These are phyloP conservation scores for Melinaea menophilus DNA, from an alignment of 2,888 invertebrate species.

Conservation along the genomic window DNA sequence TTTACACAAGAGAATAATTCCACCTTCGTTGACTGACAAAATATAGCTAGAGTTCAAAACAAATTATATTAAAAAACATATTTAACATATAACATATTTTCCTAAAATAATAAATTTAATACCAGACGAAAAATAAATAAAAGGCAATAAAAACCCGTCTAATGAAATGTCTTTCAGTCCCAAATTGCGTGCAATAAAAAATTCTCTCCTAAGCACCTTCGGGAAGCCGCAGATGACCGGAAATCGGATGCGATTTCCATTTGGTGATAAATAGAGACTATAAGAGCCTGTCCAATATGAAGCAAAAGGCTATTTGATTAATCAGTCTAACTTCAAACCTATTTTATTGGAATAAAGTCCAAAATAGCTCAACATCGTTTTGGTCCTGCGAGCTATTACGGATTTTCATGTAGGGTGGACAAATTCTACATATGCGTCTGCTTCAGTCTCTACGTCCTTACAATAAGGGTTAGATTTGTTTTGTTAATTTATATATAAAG, in stretches of 20 bases:
- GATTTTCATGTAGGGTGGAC: constrained; percentile 27
- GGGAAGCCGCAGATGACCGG: constrained; percentile 45
- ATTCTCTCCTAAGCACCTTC: constrained; percentile 24
- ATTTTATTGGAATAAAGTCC: constrained; percentile 11
- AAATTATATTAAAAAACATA: too few species aligned
- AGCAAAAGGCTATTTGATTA: constrained; percentile 12
- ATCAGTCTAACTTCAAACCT: constrained; percentile 19
- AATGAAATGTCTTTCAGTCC: constrained; percentile 6
- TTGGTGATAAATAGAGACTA: constrained; percentile 59
- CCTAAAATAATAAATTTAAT: too few species aligned
- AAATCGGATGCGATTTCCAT: constrained; percentile 47
- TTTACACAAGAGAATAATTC: too few species aligned
- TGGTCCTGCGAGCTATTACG: constrained; percentile 19
- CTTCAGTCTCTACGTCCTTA: constrained; percentile 11
- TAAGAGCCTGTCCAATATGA: constrained; percentile 37
- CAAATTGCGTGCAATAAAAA: constrained; percentile 30
- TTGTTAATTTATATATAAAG: constrained; percentile 21
- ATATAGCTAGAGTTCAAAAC: too few species aligned
- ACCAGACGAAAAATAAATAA: too few species aligned
- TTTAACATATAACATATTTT: too few species aligned
- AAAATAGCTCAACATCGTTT: constrained; percentile 18
- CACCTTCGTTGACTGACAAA: too few species aligned
- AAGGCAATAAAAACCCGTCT: too few species aligned
- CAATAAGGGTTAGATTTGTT: constrained; percentile 27
- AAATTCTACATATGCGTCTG: constrained; percentile 8